Percentiles rank a stretch among this genome's conserved stretches.
Evolutionary conservation across 2,113 vertebrate genomes (phyloP).

Genomic region (Engraulis encrasicolus): DNA sequence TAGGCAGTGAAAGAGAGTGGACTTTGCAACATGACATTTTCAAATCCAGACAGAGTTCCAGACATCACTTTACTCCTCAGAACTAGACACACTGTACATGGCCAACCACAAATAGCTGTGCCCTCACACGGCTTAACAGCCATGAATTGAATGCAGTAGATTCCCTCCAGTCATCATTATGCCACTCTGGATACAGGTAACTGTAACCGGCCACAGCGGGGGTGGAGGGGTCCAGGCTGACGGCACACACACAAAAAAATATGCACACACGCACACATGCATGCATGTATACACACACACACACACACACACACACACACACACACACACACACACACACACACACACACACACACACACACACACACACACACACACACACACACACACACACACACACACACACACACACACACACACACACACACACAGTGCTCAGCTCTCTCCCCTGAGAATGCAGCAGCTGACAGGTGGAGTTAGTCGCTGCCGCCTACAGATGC

Average conservation of each 20-base stretch:
- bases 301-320: not conserved
- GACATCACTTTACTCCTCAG: not conserved
- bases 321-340: not conserved
- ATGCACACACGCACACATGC: not conserved
- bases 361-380: slow-evolving; percentile 8
- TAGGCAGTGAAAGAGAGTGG: no score
- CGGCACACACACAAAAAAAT: not conserved
- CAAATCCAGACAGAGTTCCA: not conserved
- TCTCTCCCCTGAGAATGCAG: not conserved
- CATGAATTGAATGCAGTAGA: not conserved
- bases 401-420: not conserved
- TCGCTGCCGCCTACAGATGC: slow-evolving; percentile 19
- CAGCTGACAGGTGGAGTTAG: slow-evolving; percentile 25
- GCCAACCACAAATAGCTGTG: not conserved
- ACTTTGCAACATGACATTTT: not conserved
- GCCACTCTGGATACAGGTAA: not conserved
- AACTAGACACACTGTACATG: not conserved
- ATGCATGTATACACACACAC: not conserved
- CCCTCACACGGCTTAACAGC: not conserved
- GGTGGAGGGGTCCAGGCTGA: not conserved
- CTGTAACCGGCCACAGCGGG: not conserved
- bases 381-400: slow-evolving; percentile 5
- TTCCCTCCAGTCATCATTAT: not conserved
- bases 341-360: not conserved
- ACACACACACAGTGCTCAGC: not conserved